Evolutionary conservation across 2,113 vertebrate species (phyloP).

Genomic region (Lamprologus lemairii): DNA sequence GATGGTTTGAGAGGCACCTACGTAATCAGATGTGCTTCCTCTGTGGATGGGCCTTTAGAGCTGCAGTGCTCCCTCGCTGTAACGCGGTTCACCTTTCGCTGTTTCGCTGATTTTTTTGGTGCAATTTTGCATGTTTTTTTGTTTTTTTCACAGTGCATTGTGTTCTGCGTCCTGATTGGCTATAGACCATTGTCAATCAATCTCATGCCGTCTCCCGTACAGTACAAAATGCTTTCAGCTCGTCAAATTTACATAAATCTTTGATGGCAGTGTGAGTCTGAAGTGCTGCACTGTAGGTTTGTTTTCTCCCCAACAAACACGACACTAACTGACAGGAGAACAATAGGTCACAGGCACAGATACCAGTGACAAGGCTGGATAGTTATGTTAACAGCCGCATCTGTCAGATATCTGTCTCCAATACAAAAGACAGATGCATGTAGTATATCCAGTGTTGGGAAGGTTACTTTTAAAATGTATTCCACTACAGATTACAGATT

Average conservation of each 20-base stretch:
- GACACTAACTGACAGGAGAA: background rate
- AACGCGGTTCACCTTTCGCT: background rate
- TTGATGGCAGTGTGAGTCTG: background rate
- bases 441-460: background rate
- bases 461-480: no score
- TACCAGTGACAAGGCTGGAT: background rate
- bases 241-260: background rate
- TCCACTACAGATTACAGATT: no score
- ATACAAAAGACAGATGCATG: background rate
- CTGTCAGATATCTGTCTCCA: background rate
- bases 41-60: background rate
- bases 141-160: background rate
- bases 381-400: background rate
- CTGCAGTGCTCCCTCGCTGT: background rate
- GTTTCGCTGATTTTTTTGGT: background rate
- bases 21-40: rapidly evolving
- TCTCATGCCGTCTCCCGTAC: rapidly evolving
- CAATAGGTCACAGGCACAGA: background rate
- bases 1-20: background rate
- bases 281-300: background rate
- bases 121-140: background rate
- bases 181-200: background rate
- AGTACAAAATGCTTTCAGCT: background rate
- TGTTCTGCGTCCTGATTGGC: background rate
- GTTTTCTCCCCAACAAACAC: background rate